Evolutionary conservation across 2,888 invertebrate species (phyloP).

Genomic region (Sceliomorpha sp.): DNA sequence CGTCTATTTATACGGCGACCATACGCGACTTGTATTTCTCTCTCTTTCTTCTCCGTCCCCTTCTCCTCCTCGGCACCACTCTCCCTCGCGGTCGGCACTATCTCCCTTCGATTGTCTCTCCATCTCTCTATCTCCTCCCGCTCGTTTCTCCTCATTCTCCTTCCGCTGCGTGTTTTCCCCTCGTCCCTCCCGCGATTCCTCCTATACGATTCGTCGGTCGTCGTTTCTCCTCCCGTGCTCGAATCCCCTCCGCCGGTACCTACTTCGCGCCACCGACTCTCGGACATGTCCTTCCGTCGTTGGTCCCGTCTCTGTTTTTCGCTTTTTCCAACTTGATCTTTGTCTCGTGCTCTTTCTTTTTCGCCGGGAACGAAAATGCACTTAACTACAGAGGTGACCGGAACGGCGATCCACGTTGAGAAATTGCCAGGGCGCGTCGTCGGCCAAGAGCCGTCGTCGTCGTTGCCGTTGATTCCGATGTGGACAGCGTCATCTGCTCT

Average conservation of each 20-base stretch:
- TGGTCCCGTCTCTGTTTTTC: background rate
- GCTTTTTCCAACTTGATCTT: background rate
- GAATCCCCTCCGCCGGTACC: background rate
- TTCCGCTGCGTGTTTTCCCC: too few species aligned
- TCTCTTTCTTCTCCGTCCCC: conserved; percentile 39
- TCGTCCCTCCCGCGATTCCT: too few species aligned
- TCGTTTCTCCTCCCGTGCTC: too few species aligned
- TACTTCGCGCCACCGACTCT: background rate
- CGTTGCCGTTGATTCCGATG: too few species aligned
- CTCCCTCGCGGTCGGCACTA: conserved; percentile 13
- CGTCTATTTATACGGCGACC: conserved; percentile 77
- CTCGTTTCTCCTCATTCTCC: conserved; percentile 9
- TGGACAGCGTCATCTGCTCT: too few species aligned
- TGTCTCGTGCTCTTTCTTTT: too few species aligned
- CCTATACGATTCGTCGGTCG: too few species aligned
- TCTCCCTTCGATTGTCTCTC: conserved; percentile 35
- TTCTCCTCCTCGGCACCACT: conserved; percentile 19
- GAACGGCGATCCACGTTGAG: too few species aligned
- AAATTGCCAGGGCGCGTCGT: too few species aligned
- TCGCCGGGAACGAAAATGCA: too few species aligned
- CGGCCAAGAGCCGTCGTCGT: too few species aligned
- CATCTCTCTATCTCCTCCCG: background rate
- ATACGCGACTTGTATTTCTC: conserved; percentile 71
- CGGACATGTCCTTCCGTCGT: background rate
- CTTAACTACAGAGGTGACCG: too few species aligned